Base-by-base conservation (phyloP, 2,113 vertebrate species). In the Pipa parva region DNA sequence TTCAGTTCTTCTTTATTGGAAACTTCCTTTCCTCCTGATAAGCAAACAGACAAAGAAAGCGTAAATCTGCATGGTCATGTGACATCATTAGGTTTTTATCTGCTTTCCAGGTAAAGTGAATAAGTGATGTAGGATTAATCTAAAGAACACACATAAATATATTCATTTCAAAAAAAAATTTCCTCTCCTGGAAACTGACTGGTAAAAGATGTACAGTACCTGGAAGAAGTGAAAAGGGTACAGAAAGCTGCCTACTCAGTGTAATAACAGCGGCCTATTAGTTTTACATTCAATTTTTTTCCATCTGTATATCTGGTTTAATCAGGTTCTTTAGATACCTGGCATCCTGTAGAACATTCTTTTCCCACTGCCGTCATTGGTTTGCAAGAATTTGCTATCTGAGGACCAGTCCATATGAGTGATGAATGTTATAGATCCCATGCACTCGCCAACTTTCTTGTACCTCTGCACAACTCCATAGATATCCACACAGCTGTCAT, bases 401-500 rank as follows among this genome's bases (percentile, higher is more conserved):
- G 88, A 89, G 66, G 97, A 97, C 97, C 97, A 99, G 78, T 99
- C 97, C 92, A 99, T 90, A 76, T 99, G 96, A 4, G 95, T 98
- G 76, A 99, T 98, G 86, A 97, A 96, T 79, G 93, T 95, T 73
- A 76, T 82, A 49, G 93, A 96, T 70, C 92, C 94, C 48, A 88
- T 65, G 80, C 95, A 99, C 78, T 98, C 96, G 1, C 97, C 95
- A 74, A 94, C 89, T 75, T 97, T 97, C 83, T 97, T 97, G 76
- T 94, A 93, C 22, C 92, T 84, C 77, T 99, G 97, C 77, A 95
- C 87, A 79, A 97, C 94, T 0, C 95, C 92, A 55, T 99, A 99
- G 68, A 99, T 79, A 74, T 96, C 96, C 77, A 98, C 92, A 7
- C 92, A 93, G 75, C 92, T 92, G 66, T 99, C 96, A 63, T 97